A percentile compares a stretch with the other conserved stretches of the same genome.
phyloP scores from a whole-genome alignment of 1,140 invertebrate species.

The Lamellibrachia luymesi region DNA sequence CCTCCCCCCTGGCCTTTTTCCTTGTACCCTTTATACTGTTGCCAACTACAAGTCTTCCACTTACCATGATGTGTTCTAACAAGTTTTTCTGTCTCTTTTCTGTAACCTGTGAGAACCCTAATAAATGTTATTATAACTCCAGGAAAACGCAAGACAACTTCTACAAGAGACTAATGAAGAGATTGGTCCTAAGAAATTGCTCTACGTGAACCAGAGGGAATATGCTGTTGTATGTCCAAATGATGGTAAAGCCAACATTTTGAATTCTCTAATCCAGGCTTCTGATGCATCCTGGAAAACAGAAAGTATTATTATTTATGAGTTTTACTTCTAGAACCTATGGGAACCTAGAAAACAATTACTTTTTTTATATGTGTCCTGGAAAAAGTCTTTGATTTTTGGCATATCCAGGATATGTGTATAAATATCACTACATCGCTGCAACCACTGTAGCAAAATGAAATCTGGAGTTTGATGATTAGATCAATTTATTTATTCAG shows the following conservation, averaged over 20 bases:
- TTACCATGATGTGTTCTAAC: neutral
- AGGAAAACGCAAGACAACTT: conserved; percentile 34
- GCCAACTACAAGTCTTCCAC: neutral
- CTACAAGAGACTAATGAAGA: conserved; percentile 66
- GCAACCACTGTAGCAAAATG: too few relatives aligned
- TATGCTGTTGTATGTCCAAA: conserved; percentile 84
- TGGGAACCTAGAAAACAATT: too few relatives aligned
- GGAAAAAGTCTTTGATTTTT: too few relatives aligned
- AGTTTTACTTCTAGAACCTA: too few relatives aligned
- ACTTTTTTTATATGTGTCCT: too few relatives aligned
- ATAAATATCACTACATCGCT: too few relatives aligned
- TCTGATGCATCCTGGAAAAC: too few relatives aligned
- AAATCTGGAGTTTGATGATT: too few relatives aligned
- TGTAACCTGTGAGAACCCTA: neutral
- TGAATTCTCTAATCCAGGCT: neutral
- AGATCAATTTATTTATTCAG: too few relatives aligned
- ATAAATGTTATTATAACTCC: neutral
- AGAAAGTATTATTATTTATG: too few relatives aligned
- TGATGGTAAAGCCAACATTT: conserved; percentile 72
- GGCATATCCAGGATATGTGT: too few relatives aligned
- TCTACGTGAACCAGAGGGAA: conserved; percentile 88
- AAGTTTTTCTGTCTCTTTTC: neutral
- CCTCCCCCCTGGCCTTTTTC: too few relatives aligned
- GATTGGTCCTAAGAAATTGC: conserved; percentile 77
- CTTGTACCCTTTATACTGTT: neutral